Base-by-base conservation (phyloP, 2,113 vertebrate species). In the Monopterus albus region DNA sequence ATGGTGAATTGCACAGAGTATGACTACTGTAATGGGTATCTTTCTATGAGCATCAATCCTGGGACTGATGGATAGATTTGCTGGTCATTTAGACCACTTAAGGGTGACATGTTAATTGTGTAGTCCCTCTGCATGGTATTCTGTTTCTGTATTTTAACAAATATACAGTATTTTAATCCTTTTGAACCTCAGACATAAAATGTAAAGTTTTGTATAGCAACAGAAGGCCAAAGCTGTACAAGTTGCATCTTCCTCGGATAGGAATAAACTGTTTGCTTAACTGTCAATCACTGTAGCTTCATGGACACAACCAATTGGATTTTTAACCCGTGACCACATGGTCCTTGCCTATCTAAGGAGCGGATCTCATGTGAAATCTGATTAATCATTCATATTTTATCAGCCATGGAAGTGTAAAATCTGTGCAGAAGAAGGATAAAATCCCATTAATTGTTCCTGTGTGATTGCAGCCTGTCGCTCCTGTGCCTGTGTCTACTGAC, bases 401-500 rank as follows among this genome's bases (percentile, higher is more conserved):
- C 61, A 64, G 25, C 55, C 26, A 7, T 45, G 13, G 21, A 68
- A 68, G 85, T 52, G 36, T 68, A 55, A 65, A 67, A 79, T 79
- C 74, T 72, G 53, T 63, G 52, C 69, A 58, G 52, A 62, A 20
- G 35, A 51, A 61, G 66, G 71, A 74, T 74, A 9, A 59, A 81
- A 75, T 61, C 69, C 29, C 40, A 29, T 74, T 15, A 65, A 56
- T 78, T 64, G 75, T 83, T 66, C 65, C 70, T 42, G 49, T 64
- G 47, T 75, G 81, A 74, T 20, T 80, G 73, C 72, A 83, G 65
- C 66, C 67, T 14, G 65, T 75, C 75, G 72, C 45, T 43, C 50
- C 65, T 61, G 76, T 65, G 43, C 72, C 78, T 87, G 66, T 79
- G 86, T 88, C 83, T 70, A 61, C 79, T 88, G 85, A 89, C 86